Conservation (phyloP, 2,113 vertebrate genomes). For the Nettapus auritus region DNA sequence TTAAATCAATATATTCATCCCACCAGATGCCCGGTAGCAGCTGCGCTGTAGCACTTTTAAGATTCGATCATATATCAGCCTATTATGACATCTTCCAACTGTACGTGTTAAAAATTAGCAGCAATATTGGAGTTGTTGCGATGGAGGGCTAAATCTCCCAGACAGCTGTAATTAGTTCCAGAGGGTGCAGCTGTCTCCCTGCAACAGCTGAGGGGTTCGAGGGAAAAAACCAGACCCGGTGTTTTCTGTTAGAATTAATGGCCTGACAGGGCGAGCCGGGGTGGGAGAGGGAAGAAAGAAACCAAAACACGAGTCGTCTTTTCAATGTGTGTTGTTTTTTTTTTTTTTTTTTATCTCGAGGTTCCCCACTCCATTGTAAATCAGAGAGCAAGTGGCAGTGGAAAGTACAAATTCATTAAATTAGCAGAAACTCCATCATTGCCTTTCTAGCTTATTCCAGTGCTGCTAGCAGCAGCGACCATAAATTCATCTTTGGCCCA, state of each 20-base stretch:
- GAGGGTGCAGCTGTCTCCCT: slow-evolving; percentile 78
- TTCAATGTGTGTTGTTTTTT: background rate
- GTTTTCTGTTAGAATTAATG: slow-evolving; percentile 78
- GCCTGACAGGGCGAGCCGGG: slow-evolving; percentile 71
- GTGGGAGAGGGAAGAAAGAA: slow-evolving; percentile 33
- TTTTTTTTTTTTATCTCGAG: background rate
- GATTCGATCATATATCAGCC: slow-evolving; percentile 44
- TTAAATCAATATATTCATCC: background rate
- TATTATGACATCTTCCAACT: slow-evolving; percentile 68
- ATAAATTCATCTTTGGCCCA: background rate
- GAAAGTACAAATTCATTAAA: slow-evolving; percentile 27
- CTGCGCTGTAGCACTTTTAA: slow-evolving; percentile 36
- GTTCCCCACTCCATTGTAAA: slow-evolving; percentile 43
- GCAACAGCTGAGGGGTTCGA: slow-evolving; percentile 75
- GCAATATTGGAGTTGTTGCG: slow-evolving; percentile 58
- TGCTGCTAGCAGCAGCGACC: background rate
- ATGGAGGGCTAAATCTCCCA: slow-evolving; percentile 65
- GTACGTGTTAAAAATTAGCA: slow-evolving; percentile 73
- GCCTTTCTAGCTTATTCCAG: background rate
- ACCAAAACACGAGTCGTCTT: slow-evolving; percentile 17
- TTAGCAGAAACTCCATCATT: background rate
- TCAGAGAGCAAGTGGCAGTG: slow-evolving; percentile 21
- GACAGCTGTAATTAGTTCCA: slow-evolving; percentile 80
- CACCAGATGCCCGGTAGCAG: slow-evolving; percentile 62
- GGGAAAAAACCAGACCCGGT: slow-evolving; percentile 62